These are phyloP conservation scores for Nasonia vitripennis DNA, from an alignment of 1,140 invertebrate species.

Conservation along the genomic window DNA sequence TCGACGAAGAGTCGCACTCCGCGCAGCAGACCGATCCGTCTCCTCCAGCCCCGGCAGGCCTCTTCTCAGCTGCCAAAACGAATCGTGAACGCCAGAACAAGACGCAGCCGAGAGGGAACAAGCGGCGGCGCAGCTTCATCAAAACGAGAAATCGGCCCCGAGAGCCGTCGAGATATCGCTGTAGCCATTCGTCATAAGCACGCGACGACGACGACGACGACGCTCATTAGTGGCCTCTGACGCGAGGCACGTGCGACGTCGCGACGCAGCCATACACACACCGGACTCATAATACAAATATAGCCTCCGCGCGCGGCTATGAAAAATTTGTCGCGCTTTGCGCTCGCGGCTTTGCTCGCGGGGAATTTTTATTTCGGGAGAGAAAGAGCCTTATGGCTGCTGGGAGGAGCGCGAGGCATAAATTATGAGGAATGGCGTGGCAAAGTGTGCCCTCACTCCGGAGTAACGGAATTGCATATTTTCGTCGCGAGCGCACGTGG, in stretches of 20 bases:
- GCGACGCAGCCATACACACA: background rate
- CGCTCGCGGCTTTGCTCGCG: slow-evolving; percentile 26
- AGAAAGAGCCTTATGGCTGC: background rate
- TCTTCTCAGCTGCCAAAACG: background rate
- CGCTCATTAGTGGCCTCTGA: slow-evolving; percentile 43
- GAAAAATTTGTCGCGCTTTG: slow-evolving; percentile 41
- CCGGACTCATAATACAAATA: slow-evolving; percentile 19
- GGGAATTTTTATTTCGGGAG: slow-evolving; percentile 23
- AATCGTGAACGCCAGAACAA: background rate
- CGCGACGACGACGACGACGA: slow-evolving; percentile 18
- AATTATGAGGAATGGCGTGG: slow-evolving; percentile 25
- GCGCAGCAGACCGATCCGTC: background rate
- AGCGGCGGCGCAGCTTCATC: slow-evolving; percentile 23
- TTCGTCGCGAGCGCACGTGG: background rate
- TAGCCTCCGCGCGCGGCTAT: background rate
- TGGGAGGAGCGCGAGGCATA: background rate
- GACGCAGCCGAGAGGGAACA: background rate
- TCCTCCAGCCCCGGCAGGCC: background rate
- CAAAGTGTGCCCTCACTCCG: background rate
- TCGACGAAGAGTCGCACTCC: background rate
- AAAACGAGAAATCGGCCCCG: slow-evolving; percentile 4
- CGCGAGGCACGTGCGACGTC: slow-evolving; percentile 18
- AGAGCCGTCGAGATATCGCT: background rate
- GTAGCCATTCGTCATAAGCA: slow-evolving; percentile 42
- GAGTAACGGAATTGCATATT: too few relatives aligned